These are phyloP conservation scores for Caloenas nicobarica DNA, from an alignment of 2,113 vertebrate genomes.

Conservation along the genomic window DNA sequence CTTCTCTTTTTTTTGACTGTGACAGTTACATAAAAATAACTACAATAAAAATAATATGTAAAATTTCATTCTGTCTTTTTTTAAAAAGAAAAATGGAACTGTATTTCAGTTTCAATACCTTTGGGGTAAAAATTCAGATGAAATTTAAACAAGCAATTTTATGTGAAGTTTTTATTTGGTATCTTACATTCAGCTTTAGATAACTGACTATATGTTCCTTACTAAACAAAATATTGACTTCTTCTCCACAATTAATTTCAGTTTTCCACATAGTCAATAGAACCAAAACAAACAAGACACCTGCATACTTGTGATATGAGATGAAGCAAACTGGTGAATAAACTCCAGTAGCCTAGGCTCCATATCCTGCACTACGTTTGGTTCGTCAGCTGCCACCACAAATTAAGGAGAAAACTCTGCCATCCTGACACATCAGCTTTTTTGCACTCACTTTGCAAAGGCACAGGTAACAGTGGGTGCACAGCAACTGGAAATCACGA, in stretches of 20 bases:
- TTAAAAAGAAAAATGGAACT: background rate
- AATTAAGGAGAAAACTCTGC: background rate
- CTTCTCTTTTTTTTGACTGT: background rate
- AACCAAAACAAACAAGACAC: background rate
- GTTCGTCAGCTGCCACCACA: background rate
- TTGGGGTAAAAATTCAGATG: background rate
- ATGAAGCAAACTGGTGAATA: background rate
- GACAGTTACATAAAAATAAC: background rate
- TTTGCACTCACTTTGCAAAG: background rate
- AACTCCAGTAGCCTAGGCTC: background rate
- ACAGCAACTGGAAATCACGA: background rate
- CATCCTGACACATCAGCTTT: background rate
- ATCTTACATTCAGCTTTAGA: background rate
- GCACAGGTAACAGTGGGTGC: background rate
- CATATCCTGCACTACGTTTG: background rate
- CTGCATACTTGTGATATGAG: background rate
- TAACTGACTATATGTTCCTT: background rate
- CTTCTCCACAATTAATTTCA: background rate
- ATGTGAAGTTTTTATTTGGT: background rate
- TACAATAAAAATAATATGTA: background rate
- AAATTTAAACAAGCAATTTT: background rate
- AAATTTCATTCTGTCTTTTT: background rate
- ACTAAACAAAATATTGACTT: background rate
- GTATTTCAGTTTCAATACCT: background rate
- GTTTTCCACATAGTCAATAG: background rate